Evolutionary conservation across 2,888 invertebrate species (phyloP).

Genomic region (Stictocephala bisonia): DNA sequence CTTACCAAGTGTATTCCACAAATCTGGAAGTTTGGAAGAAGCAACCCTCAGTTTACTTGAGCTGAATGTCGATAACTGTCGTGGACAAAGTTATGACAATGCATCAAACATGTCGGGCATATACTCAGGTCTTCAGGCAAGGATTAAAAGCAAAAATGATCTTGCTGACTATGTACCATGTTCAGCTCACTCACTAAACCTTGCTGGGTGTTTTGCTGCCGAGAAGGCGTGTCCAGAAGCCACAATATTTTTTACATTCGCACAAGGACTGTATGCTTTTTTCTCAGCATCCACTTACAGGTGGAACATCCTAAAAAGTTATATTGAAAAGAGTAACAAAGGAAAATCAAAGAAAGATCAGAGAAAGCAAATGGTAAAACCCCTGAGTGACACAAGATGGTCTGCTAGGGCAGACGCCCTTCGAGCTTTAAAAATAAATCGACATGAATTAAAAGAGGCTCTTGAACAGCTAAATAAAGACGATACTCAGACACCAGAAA

Average conservation of each 20-base stretch:
- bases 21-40: constrained; percentile 24
- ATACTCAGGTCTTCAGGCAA: constrained; percentile 30
- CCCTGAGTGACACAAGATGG: constrained; percentile 33
- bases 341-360: constrained; percentile 6
- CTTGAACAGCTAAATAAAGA: constrained; percentile 6
- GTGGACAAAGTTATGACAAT: constrained; percentile 60
- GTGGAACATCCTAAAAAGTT: constrained; percentile 23
- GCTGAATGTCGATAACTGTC: constrained; percentile 53
- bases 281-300: constrained; percentile 23
- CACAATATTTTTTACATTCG: constrained; percentile 8
- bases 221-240: constrained; percentile 35
- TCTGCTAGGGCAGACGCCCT: constrained; percentile 34
- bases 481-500: constrained; percentile 31
- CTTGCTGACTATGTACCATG: constrained; percentile 41
- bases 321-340: constrained; percentile 16
- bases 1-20: constrained; percentile 30
- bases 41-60: constrained; percentile 46
- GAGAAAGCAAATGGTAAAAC: too few species aligned
- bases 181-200: constrained; percentile 40
- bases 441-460: neutral
- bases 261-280: constrained; percentile 42
- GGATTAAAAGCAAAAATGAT: constrained; percentile 17
- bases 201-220: constrained; percentile 12
- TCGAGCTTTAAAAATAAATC: neutral
- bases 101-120: constrained; percentile 51